Evolutionary conservation across 2,797 vertebrate species (phyloP), one percentile per base, ranked within the genome.

Genomic region (Loriculus beryllinus): DNA sequence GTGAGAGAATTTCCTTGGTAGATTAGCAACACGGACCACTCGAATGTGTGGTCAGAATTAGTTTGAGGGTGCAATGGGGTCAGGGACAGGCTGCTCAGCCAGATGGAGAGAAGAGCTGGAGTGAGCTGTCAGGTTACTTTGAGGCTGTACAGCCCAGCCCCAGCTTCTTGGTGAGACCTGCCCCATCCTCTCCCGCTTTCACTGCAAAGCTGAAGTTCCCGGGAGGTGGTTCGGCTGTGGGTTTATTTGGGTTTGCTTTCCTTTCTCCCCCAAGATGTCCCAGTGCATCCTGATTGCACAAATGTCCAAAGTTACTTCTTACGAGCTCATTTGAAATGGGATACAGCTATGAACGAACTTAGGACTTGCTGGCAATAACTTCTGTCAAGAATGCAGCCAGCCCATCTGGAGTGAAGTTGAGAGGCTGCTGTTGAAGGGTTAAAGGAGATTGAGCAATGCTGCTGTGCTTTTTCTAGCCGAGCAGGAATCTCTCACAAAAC

Each of bases 401-500:
- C 28, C 19, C 19, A 13, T 31, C 21, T 65, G 60, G 26, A 74
- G 19, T 64, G 19, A 70, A 52, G 37, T 18, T 18, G 23, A 39
- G 26, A 79, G 35, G 56, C 71, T 86, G 57, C 23, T 77, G 56
- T 60, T 8, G 12, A 71, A 77, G 83, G 48, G 92, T 87, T 94
- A 84, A 87, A 77, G 1, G 23, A 64, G 33, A 60, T 67, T 89
- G 75, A 89, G 90, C 35, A 87, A 90, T 74, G 69, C 75, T 86
- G 47, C 37, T 52, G 6, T 52, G 37, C 57, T 64, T 52, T 68
- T 94, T 84, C 90, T 82, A 33, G 67, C 78, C 12, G 40, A 70
- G 48, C 76, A 80, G 47, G 68, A 86, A 67, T 93, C 48, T 67
- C 28, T 88, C 12, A 1, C 33, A 82, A 82, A 95, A 80, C 60